Conservation (phyloP, 2,888 invertebrate genomes). For the Coenonympha glycerion region DNA sequence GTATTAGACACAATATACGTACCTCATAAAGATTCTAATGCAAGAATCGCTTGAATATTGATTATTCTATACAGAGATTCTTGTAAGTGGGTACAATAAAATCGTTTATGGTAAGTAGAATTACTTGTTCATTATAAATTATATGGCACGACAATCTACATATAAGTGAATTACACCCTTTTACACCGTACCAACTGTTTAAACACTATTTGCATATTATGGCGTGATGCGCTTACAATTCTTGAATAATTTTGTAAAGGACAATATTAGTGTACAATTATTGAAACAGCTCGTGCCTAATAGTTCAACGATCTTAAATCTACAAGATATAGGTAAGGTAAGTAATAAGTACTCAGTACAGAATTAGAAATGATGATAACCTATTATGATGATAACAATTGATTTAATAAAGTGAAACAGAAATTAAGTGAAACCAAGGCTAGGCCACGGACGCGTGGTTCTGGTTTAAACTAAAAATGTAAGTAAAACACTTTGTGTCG, state of each 20-base stretch:
- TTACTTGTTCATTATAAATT: not conserved
- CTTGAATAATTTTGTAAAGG: not conserved
- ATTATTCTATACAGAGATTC: not conserved
- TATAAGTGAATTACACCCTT: no score
- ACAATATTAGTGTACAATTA: not conserved
- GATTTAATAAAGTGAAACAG: no score
- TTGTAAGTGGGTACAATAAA: not conserved
- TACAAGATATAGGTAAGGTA: no score
- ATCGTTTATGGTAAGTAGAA: not conserved
- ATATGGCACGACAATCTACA: not conserved
- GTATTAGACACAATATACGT: not conserved
- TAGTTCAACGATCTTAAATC: not conserved
- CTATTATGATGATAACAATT: no score
- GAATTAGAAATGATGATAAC: no score
- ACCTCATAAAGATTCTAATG: no score
- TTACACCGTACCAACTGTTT: conserved; percentile 9
- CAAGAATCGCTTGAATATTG: not conserved
- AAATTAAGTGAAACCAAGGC: no score
- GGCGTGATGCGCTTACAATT: not conserved
- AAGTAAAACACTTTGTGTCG: no score
- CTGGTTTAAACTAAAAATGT: no score
- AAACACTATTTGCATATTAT: conserved; percentile 5
- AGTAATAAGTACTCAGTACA: no score
- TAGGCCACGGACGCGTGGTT: no score
- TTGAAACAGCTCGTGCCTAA: not conserved